These are phyloP conservation scores for Ryuthela nishihirai DNA, from an alignment of 2,888 invertebrate species.

Conservation along the genomic window DNA sequence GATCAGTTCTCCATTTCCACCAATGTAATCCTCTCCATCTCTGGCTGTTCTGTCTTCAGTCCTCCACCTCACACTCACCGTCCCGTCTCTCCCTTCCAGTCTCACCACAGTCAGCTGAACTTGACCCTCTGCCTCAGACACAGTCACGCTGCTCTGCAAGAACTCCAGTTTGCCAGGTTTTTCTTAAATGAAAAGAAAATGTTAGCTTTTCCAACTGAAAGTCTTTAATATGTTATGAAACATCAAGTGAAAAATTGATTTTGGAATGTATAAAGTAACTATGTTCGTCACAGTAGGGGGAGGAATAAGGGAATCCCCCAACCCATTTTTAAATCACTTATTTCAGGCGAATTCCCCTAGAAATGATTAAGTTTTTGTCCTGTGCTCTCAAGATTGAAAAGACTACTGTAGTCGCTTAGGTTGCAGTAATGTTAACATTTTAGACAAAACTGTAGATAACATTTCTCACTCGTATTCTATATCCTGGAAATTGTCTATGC, in stretches of 20 bases:
- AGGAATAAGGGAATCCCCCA: not conserved
- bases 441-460: no score
- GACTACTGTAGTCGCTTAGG: no score
- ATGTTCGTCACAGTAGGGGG: not conserved
- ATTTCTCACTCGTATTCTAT: no score
- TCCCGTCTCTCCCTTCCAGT: not conserved
- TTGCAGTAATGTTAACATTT: no score
- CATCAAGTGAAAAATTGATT: no score
- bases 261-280: no score
- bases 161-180: constrained; percentile 8
- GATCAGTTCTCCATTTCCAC: constrained; percentile 54
- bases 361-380: no score
- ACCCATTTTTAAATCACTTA: not conserved
- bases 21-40: constrained; percentile 56
- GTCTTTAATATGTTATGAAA: no score
- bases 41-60: constrained; percentile 59
- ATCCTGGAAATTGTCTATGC: no score
- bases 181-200: constrained; percentile 7
- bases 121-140: not conserved
- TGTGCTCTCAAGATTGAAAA: no score
- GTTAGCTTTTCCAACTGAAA: no score
- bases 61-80: constrained; percentile 6
- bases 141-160: not conserved
- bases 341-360: no score
- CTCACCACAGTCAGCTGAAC: constrained; percentile 1